Base-by-base conservation (phyloP, 2,113 vertebrate species). In the Mionectes macconnelli region DNA sequence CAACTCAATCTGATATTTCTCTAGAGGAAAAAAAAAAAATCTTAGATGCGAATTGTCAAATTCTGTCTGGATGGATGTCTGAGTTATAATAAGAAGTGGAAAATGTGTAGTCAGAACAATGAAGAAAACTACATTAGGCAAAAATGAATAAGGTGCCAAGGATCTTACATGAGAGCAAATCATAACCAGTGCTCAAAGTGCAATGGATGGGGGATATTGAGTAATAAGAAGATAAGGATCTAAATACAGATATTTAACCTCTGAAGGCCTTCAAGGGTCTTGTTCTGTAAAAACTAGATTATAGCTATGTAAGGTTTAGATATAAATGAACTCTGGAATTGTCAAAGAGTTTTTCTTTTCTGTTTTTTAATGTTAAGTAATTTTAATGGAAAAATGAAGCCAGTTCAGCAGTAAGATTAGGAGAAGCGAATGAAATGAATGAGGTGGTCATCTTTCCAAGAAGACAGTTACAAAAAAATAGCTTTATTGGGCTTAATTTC, bases 11-110 rank as follows among this genome's bases (percentile, higher is more conserved):
- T 94, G 81, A 45, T 86, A 53, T 86, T 86, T 91, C 74, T 91
- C 82, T 52, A 88, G 59, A 74, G 95, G 94, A 55, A 53, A 80
- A 67, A 90, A 89, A 56, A 85, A 83, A 95, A 95, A 89, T 84
- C 62, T 94, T 96, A 85, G 44, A 90, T 91, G 42, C 94, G 81
- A 92, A 87, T 96, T 97, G 93, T 97, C 89, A 98, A 94, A 96
- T 95, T 94, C 94, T 97, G 76, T 77, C 68, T 95, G 68, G 53
- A 95, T 93, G 90, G 70, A 85, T 93, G 60, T 93, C 97, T 95
- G 89, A 96, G 89, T 96, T 96, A 93, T 93, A 95, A 93, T 81
- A 93, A 66, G 93, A 95, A 97, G 67, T 72, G 42, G 18, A 97
- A 96, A 62, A 84, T 90, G 47, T 83, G 56, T 89, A 91, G 92